These are phyloP conservation scores for Leptarthrus brevirostris DNA, from an alignment of 2,888 invertebrate genomes.

Conservation along the genomic window DNA sequence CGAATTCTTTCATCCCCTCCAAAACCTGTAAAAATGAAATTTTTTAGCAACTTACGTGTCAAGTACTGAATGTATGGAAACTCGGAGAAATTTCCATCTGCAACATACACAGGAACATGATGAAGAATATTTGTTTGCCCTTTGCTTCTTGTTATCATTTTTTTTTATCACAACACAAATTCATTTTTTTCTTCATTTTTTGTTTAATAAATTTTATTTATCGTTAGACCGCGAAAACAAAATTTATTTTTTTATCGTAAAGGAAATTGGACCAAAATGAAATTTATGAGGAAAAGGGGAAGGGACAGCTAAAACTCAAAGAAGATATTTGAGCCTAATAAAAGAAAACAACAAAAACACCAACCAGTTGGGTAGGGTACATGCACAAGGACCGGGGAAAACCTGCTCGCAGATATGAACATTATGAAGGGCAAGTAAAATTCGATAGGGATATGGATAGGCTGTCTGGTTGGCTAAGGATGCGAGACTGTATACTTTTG, in stretches of 20 bases:
- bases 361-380: not conserved
- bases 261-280: constrained; percentile 47
- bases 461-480: not conserved
- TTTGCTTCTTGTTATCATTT: constrained; percentile 32
- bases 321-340: constrained; percentile 1
- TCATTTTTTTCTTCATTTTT: constrained; percentile 4
- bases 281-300: constrained; percentile 27
- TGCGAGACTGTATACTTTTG: not conserved
- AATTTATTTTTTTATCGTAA: constrained; percentile 39
- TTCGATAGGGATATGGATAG: not conserved
- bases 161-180: constrained; percentile 41
- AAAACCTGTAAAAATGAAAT: not conserved
- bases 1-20: constrained; percentile 11
- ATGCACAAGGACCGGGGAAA: not conserved
- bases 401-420: no score
- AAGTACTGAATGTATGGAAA: constrained; percentile 74
- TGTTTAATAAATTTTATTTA: constrained; percentile 47
- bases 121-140: constrained; percentile 26
- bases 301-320: not conserved
- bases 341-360: not conserved
- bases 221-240: constrained; percentile 40
- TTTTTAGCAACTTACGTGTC: constrained; percentile 71
- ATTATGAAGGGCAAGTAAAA: no score
- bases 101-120: constrained; percentile 58
- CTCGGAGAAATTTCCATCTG: constrained; percentile 75